phyloP scores from a whole-genome alignment of 2,113 vertebrate species.

The Saimiri boliviensis region DNA sequence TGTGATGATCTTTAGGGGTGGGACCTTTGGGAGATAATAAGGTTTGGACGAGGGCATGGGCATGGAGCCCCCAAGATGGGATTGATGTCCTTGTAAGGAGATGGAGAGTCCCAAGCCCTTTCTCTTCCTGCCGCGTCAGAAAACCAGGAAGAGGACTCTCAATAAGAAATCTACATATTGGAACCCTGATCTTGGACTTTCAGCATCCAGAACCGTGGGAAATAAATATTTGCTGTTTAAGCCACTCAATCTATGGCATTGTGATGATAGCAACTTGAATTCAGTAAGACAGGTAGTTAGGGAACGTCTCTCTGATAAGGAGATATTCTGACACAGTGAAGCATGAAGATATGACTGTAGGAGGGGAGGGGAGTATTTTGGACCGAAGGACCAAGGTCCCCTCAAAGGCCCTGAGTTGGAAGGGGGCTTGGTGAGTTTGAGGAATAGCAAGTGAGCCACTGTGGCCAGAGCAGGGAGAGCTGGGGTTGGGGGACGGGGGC shows the following conservation, averaged over 20 bases:
- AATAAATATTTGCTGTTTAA: not conserved
- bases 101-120: not conserved
- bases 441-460: not conserved
- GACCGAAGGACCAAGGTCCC: not conserved
- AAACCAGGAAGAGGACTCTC: not conserved
- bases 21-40: not conserved
- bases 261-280: not conserved
- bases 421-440: not conserved
- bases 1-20: not conserved
- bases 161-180: not conserved
- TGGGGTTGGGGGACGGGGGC: fast-evolving
- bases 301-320: not conserved
- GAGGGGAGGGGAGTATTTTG: not conserved
- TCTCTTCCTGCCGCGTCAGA: not conserved
- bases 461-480: not conserved
- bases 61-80: not conserved
- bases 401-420: not conserved
- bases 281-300: not conserved
- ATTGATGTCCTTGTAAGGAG: not conserved
- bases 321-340: not conserved
- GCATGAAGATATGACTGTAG: not conserved
- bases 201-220: not conserved
- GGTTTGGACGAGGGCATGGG: not conserved
- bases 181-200: not conserved
- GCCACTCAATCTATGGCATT: not conserved